These are phyloP conservation scores for Aspidoscelis tigris DNA, from an alignment of 2,113 vertebrate genomes.

Conservation along the genomic window DNA sequence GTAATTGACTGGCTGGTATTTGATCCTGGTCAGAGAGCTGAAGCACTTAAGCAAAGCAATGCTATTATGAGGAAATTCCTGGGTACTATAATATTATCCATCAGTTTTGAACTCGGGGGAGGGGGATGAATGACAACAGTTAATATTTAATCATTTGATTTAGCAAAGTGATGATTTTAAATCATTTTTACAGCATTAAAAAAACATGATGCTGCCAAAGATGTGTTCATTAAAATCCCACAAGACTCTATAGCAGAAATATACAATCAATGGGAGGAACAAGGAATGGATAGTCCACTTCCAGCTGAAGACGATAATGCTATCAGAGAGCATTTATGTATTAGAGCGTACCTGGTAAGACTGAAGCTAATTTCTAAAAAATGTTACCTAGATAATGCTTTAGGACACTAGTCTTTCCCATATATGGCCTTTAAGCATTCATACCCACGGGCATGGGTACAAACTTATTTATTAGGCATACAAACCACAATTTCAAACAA, in stretches of 20 bases:
- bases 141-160: constrained; percentile 8
- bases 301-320: constrained; percentile 94
- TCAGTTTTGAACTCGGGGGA: neutral
- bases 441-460: too few relatives aligned
- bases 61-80: constrained; percentile 98
- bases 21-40: constrained; percentile 91
- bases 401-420: neutral
- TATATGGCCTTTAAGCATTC: too few relatives aligned
- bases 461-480: neutral
- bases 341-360: constrained; percentile 94
- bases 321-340: constrained; percentile 93
- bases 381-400: neutral
- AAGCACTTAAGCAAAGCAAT: constrained; percentile 96
- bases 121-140: neutral
- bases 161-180: constrained; percentile 3
- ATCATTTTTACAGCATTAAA: constrained; percentile 82
- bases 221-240: constrained; percentile 94
- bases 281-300: constrained; percentile 83
- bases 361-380: neutral
- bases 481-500: too few relatives aligned
- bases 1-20: constrained; percentile 97
- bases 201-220: constrained; percentile 95
- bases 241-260: constrained; percentile 95
- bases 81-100: constrained; percentile 75
- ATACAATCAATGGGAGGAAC: constrained; percentile 89